phyloP scores from a whole-genome alignment of 2,888 invertebrate genomes.

The Tenthredo distinguenda region DNA sequence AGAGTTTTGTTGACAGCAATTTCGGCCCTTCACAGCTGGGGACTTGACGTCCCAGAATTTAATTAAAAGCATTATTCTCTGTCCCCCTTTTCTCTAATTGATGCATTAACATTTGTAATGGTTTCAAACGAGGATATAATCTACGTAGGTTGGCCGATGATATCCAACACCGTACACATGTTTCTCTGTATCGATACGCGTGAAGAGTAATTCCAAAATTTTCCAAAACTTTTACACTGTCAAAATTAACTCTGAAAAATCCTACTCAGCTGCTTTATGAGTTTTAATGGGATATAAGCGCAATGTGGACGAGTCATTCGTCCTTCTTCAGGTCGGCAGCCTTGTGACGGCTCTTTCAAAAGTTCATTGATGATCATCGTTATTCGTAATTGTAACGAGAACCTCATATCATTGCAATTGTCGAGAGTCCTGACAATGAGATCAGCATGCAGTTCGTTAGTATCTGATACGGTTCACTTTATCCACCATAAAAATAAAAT shows the following conservation, averaged over 20 bases:
- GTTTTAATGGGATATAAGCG: background rate
- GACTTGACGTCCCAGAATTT: constrained; percentile 4
- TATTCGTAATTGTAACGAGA: constrained; percentile 18
- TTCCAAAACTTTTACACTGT: background rate
- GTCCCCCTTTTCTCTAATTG: constrained; percentile 15
- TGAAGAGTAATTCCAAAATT: background rate
- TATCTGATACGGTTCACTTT: constrained; percentile 1
- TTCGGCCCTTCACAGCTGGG: background rate
- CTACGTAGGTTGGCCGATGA: background rate
- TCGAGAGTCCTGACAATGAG: constrained; percentile 15
- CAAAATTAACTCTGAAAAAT: background rate
- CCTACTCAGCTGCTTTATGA: background rate
- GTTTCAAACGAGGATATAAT: background rate
- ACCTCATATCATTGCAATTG: background rate
- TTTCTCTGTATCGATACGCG: background rate
- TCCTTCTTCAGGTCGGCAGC: background rate
- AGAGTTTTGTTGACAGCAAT: constrained; percentile 1
- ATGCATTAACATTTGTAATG: background rate
- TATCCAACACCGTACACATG: background rate
- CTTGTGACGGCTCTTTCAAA: background rate
- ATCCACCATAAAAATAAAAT: background rate
- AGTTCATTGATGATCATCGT: background rate
- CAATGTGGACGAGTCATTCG: background rate
- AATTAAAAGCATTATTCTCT: constrained; percentile 15
- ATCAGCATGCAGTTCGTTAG: constrained; percentile 7